Conservation (phyloP, 1,140 invertebrate species). For the Dendrolimus punctatus region DNA sequence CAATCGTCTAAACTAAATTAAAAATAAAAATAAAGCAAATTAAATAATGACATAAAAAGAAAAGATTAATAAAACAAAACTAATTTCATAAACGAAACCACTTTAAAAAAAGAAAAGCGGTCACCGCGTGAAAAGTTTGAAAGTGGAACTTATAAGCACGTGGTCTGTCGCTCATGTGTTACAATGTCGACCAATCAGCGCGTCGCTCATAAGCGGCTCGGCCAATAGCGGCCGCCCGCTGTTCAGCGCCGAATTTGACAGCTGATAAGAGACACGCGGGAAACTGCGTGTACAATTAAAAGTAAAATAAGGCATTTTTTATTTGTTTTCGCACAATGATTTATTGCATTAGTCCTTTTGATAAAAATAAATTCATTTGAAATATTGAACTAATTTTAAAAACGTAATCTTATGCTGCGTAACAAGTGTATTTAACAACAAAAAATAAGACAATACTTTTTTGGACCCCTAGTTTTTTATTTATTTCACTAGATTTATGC, state of each 20-base stretch:
- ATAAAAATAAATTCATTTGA: too few species aligned
- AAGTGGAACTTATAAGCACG: slow-evolving; percentile 64
- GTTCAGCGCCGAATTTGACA: slow-evolving; percentile 47
- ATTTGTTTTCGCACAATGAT: too few species aligned
- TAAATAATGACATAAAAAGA: neutral
- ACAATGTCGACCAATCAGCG: slow-evolving; percentile 43
- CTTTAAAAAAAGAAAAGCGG: neutral
- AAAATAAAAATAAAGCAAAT: too few species aligned
- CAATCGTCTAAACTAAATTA: too few species aligned
- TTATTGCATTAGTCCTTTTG: too few species aligned
- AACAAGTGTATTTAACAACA: too few species aligned
- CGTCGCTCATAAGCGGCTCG: slow-evolving; percentile 61
- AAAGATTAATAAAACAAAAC: neutral
- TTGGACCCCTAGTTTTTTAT: too few species aligned
- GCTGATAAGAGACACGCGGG: slow-evolving; percentile 47
- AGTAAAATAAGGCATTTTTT: too few species aligned
- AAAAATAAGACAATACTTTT: too few species aligned
- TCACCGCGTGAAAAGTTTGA: slow-evolving; percentile 39
- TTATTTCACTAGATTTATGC: too few species aligned
- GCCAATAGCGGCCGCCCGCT: slow-evolving; percentile 52
- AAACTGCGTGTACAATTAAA: neutral
- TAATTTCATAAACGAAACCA: neutral
- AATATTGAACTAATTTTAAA: too few species aligned
- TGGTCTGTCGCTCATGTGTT: slow-evolving; percentile 57
- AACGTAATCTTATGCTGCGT: too few species aligned